Percentiles rank a stretch among this genome's conserved stretches.
Conservation (phyloP, 2,113 vertebrate genomes). For the Aegypius monachus region DNA sequence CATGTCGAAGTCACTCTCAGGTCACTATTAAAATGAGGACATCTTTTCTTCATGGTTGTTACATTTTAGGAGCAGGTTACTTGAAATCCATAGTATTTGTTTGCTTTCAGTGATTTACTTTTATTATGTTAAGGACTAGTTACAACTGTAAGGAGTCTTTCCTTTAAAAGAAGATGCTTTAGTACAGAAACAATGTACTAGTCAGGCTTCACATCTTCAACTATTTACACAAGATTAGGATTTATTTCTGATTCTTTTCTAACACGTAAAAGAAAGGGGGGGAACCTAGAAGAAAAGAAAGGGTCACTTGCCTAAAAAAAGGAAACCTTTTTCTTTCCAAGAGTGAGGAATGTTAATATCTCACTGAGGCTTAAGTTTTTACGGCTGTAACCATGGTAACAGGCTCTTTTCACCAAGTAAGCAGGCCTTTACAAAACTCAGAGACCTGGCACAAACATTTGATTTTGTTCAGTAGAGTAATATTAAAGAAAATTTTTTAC, state of each 20-base stretch:
- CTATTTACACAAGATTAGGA: slow-evolving; percentile 70
- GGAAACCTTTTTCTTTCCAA: slow-evolving; percentile 65
- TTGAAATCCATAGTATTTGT: background rate
- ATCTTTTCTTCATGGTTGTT: background rate
- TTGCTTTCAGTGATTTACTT: slow-evolving; percentile 63
- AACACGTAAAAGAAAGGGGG: slow-evolving; percentile 51
- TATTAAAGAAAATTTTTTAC: slow-evolving; percentile 61
- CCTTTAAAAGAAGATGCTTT: slow-evolving; percentile 57
- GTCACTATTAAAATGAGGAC: background rate
- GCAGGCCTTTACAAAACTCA: slow-evolving; percentile 67
- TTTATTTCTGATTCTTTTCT: slow-evolving; percentile 66
- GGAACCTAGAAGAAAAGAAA: slow-evolving; percentile 33
- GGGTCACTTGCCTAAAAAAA: slow-evolving; percentile 67
- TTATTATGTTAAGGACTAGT: slow-evolving; percentile 28
- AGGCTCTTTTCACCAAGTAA: slow-evolving; percentile 78
- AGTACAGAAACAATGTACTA: slow-evolving; percentile 52
- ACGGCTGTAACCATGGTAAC: slow-evolving; percentile 83
- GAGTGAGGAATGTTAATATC: slow-evolving; percentile 87
- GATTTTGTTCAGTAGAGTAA: slow-evolving; percentile 66
- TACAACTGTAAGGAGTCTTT: slow-evolving; percentile 51
- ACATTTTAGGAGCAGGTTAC: slow-evolving; percentile 4
- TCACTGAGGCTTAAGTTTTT: slow-evolving; percentile 84
- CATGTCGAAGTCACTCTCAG: slow-evolving; percentile 3
- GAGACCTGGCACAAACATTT: slow-evolving; percentile 70
- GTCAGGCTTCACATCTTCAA: slow-evolving; percentile 50